Base-by-base conservation (phyloP, 2,797 vertebrate genomes). In the Sebastes vulpes region DNA sequence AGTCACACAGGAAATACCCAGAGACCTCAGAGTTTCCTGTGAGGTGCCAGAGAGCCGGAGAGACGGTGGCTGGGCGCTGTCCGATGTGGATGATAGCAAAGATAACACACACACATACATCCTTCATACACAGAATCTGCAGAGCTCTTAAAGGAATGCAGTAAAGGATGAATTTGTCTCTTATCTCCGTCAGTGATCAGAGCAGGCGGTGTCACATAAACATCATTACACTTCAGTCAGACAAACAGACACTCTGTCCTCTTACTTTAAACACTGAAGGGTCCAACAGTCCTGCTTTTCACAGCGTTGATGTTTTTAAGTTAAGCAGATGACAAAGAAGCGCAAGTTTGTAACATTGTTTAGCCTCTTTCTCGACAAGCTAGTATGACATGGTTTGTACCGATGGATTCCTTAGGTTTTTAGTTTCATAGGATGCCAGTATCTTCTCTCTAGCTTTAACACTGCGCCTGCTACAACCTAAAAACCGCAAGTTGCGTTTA, bases 11-110 rank as follows among this genome's bases (percentile, higher is more conserved):
- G 94, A 96, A 96, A 90, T 90, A 80, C 63, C 87, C 79, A 70
- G 72, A 86, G 65, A 90, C 89, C 89, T 90, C 76, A 46, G 35
- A 12, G 84, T 82, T 95, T 96, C 95, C 95, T 95, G 94, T 92
- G 77, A 90, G 94, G 94, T 93, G 90, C 93, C 95, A 92, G 77
- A 72, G 74, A 92, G 86, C 80, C 85, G 69, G 67, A 52, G 67
- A 52, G 79, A 74, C 72, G 72, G 67, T 89, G 81, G 74, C 89
- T 65, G 88, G 85, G 76, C 79, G 79, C 88, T 86, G 86, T 89
- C 87, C 81, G 94, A 94, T 94, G 74, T 74, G 76, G 46, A 67
- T 53, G 79, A 88, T 65, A 46, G 84, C 74, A 90, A 85, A 90
- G 89, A 89, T 85, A 88, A 68, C 50, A 42, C 50, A 65, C 50